phyloP scores from a whole-genome alignment of 37 sponge, comb jelly and placozoan genomes.

The Axinella damicornis region DNA sequence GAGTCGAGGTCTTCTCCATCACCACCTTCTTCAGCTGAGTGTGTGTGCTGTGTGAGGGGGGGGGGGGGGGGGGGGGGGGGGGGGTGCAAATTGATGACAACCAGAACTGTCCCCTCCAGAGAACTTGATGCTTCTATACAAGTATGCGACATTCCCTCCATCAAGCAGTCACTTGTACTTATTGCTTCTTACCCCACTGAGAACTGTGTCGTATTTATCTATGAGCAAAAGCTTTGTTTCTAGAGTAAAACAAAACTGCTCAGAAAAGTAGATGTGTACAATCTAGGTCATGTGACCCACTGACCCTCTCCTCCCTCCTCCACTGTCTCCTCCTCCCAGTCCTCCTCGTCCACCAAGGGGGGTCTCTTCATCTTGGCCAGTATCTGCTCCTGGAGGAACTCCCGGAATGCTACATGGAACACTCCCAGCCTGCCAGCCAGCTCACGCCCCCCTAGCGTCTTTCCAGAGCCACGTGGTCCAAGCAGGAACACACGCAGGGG shows the following conservation, averaged over 20 bases:
- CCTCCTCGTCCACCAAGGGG: conserved; percentile 77
- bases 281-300: background rate
- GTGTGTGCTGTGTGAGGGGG: too few relatives aligned
- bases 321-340: conserved; percentile 52
- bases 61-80: too few relatives aligned
- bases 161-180: too few relatives aligned
- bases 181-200: too few relatives aligned
- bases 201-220: too few relatives aligned
- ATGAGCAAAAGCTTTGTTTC: too few relatives aligned
- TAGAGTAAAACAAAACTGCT: too few relatives aligned
- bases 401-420: conserved; percentile 90
- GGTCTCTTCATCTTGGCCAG: conserved; percentile 80
- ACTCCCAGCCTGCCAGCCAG: conserved; percentile 80
- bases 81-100: too few relatives aligned
- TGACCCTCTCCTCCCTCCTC: conserved; percentile 5
- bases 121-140: too few relatives aligned
- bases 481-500: conserved; percentile 86
- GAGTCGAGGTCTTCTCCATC: conserved; percentile 67
- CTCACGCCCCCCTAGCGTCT: conserved; percentile 76
- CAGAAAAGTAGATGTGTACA: background rate
- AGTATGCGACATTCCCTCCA: too few relatives aligned
- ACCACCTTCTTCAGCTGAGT: background rate
- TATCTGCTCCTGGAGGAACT: conserved; percentile 89
- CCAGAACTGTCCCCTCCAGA: too few relatives aligned
- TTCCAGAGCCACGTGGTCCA: conserved; percentile 84